A percentile compares a stretch with the other conserved stretches of the same genome.
phyloP scores from a whole-genome alignment of 2,888 invertebrate species.

The Acheta domesticus region DNA sequence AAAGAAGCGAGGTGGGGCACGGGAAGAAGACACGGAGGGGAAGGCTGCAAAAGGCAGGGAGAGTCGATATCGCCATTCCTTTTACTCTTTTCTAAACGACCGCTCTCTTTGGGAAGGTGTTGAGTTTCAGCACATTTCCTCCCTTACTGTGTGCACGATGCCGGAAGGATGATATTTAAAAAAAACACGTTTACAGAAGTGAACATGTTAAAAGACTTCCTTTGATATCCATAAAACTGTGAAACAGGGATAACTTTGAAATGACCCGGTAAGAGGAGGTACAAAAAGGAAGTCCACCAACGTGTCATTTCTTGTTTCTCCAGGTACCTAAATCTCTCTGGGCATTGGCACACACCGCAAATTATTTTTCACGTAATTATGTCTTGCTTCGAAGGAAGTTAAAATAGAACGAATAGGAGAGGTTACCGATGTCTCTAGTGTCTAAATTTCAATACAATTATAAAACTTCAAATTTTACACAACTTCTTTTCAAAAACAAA shows the following conservation, averaged over 20 bases:
- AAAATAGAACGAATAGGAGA: too few species aligned
- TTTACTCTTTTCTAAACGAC: conserved; percentile 18
- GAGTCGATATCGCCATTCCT: neutral
- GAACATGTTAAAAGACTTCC: conserved; percentile 9
- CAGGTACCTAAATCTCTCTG: too few species aligned
- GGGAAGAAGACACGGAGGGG: neutral
- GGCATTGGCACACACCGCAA: too few species aligned
- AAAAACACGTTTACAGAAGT: conserved; percentile 6
- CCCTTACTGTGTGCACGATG: neutral
- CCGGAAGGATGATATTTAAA: conserved; percentile 18
- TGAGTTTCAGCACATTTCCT: conserved; percentile 5
- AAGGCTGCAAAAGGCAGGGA: neutral
- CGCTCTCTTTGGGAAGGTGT: conserved; percentile 12
- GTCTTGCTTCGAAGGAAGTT: too few species aligned
- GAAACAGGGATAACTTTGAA: conserved; percentile 18
- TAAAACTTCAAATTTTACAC: too few species aligned
- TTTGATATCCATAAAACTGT: conserved; percentile 18
- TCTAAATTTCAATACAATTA: too few species aligned
- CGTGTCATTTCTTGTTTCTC: too few species aligned
- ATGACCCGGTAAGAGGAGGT: neutral
- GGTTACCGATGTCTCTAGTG: too few species aligned
- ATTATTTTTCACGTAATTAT: too few species aligned
- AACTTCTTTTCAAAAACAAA: too few species aligned
- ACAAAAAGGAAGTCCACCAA: too few species aligned
- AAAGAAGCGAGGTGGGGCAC: neutral